phyloP scores from a whole-genome alignment of 2,797 vertebrate species.

The Lithobates sylvaticus region DNA sequence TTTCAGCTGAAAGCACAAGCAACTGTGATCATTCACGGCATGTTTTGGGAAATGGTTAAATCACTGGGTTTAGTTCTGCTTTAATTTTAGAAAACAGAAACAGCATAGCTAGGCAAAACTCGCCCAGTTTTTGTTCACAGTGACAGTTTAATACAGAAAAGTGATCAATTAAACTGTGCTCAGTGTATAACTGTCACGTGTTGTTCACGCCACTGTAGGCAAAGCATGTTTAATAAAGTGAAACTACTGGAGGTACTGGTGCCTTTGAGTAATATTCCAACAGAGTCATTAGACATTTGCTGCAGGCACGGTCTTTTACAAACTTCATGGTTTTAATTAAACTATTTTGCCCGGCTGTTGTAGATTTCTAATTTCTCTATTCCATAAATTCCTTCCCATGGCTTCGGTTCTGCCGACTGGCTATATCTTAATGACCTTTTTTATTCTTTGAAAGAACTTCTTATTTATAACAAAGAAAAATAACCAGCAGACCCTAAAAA shows the following conservation, averaged over 20 bases:
- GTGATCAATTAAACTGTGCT: neutral
- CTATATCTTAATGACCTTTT: neutral
- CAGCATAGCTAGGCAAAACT: neutral
- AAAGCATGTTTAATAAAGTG: slow-evolving; percentile 54
- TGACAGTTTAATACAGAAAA: slow-evolving; percentile 16
- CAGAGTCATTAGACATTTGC: slow-evolving; percentile 36
- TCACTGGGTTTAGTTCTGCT: no score
- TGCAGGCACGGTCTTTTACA: slow-evolving; percentile 32
- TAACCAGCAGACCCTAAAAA: neutral
- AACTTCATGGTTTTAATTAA: neutral
- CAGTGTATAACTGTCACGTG: neutral
- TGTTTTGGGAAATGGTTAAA: no score
- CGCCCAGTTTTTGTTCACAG: neutral
- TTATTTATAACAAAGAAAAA: slow-evolving; percentile 5
- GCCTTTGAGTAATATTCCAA: slow-evolving; percentile 23
- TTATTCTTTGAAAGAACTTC: neutral
- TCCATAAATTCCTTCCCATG: slow-evolving; percentile 11
- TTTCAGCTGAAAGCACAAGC: no score
- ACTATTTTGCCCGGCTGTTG: slow-evolving; percentile 43
- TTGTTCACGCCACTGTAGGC: slow-evolving; percentile 7
- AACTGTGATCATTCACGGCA: no score
- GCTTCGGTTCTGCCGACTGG: slow-evolving; percentile 39
- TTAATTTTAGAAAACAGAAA: neutral
- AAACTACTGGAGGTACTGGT: slow-evolving; percentile 40
- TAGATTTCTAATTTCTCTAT: neutral